Evolutionary conservation across 2,113 vertebrate species (phyloP).

Genomic region (Dendrocopos noguchii): DNA sequence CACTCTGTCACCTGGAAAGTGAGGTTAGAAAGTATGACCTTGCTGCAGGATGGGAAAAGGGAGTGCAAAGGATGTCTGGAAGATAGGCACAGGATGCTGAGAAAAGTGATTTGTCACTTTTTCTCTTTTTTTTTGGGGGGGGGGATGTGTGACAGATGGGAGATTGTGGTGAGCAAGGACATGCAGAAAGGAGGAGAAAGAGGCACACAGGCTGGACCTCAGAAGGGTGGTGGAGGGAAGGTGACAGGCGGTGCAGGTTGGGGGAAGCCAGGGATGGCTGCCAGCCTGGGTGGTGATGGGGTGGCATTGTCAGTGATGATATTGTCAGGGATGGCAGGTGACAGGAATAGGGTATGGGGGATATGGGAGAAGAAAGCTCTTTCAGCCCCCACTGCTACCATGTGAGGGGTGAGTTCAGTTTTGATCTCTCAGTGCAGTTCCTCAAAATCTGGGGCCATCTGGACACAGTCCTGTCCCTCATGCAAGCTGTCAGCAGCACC

Average conservation of each 20-base stretch:
- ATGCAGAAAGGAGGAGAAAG: neutral
- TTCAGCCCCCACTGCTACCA: neutral
- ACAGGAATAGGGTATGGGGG: neutral
- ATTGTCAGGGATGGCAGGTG: neutral
- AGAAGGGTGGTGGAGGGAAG: neutral
- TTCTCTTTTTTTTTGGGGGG: neutral
- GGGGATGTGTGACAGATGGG: conserved; percentile 10
- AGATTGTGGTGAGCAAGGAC: neutral
- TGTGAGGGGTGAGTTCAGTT: conserved; percentile 13
- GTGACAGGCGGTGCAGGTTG: neutral
- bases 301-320: neutral
- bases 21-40: neutral
- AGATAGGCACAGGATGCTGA: neutral
- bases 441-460: conserved; percentile 65
- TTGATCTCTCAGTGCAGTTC: conserved; percentile 25
- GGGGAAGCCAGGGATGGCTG: neutral
- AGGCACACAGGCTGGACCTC: neutral
- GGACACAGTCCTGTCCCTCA: conserved; percentile 54
- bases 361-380: neutral
- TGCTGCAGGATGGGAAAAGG: neutral
- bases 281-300: neutral
- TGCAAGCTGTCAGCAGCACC: conserved; percentile 35
- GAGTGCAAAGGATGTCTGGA: neutral
- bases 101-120: neutral
- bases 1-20: neutral